Evolutionary conservation across 2,888 invertebrate species (phyloP).

Genomic region (Boloria selene): DNA sequence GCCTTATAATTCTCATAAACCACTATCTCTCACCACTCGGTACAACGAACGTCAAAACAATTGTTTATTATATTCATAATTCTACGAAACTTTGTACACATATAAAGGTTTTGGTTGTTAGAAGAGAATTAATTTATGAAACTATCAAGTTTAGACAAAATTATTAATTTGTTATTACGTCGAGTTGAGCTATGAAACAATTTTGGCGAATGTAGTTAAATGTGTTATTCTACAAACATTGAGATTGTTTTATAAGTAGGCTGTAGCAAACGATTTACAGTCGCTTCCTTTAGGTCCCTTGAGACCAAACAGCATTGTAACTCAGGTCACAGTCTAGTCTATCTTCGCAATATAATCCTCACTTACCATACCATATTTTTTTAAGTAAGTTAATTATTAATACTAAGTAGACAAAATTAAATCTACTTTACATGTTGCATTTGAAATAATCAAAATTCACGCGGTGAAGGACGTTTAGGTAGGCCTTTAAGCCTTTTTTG

Average conservation of each 20-base stretch:
- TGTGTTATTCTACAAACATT: conserved; percentile 6
- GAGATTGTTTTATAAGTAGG: neutral
- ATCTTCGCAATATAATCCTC: no score
- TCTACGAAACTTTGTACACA: conserved; percentile 31
- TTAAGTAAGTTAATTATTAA: no score
- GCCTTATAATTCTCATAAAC: conserved; percentile 34
- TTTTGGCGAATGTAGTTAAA: conserved; percentile 10
- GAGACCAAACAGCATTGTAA: no score
- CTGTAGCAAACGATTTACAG: no score
- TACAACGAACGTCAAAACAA: conserved; percentile 31
- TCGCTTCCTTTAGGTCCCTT: no score
- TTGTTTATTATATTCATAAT: conserved; percentile 33
- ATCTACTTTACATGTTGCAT: no score
- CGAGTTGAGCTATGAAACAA: conserved; percentile 7
- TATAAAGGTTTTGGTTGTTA: conserved; percentile 29
- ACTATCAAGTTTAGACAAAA: conserved; percentile 28
- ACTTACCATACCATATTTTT: no score
- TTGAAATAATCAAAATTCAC: no score
- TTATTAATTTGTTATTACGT: conserved; percentile 24
- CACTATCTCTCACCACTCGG: conserved; percentile 28
- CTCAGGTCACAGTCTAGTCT: no score
- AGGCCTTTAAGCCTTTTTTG: no score
- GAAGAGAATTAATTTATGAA: conserved; percentile 32
- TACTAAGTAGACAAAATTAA: no score
- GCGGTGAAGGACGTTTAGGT: no score